Base-by-base conservation (phyloP, 2,113 vertebrate genomes). In the Eonycteris spelaea region DNA sequence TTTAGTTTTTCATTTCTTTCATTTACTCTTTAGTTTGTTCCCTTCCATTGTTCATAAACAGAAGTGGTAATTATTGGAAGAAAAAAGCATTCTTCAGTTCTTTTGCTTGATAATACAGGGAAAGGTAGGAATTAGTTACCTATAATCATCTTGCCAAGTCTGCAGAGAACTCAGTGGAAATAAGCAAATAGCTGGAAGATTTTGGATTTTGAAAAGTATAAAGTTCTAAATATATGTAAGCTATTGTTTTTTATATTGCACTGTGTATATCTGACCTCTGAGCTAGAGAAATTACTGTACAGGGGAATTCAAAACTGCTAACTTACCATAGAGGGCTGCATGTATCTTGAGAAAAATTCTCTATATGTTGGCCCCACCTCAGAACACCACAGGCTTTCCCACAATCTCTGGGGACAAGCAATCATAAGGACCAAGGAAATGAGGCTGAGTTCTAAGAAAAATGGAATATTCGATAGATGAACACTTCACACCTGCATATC, bases 1-100 rank as follows among this genome's bases (percentile, higher is more conserved):
- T 98, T 97, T 90, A 86, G 75, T 15, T 97, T 98, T 98, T 98
- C 91, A 97, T 97, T 94, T 97, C 96, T 98, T 98, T 90, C 91
- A 78, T 90, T 97, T 96, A 85, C 95, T 96, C 43, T 94, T 97
- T 86, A 86, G 85, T 97, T 98, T 96, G 38, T 78, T 95, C 48
- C 53, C 45, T 94, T 95, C 79, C 87, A 57, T n/a, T 90, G 97
- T 97, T 98, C 97, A 97, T 94, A 98, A 98, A 96, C 51, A 75
- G 78, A 95, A 96, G 90, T 51, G 78, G 68, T 94, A 95, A 86
- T 95, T 78, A 93, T 45, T 87, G 57, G 86, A 67, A 91, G 6
- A 9, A 61, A 43, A 84, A 63, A 11, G 19, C 15, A 86, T 84
- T 82, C 96, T 83, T 97, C 91, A 95, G 63, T 94, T 98, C 86